These are phyloP conservation scores for Caradrina clavipalpis DNA, from an alignment of 2,888 invertebrate genomes.

Conservation along the genomic window DNA sequence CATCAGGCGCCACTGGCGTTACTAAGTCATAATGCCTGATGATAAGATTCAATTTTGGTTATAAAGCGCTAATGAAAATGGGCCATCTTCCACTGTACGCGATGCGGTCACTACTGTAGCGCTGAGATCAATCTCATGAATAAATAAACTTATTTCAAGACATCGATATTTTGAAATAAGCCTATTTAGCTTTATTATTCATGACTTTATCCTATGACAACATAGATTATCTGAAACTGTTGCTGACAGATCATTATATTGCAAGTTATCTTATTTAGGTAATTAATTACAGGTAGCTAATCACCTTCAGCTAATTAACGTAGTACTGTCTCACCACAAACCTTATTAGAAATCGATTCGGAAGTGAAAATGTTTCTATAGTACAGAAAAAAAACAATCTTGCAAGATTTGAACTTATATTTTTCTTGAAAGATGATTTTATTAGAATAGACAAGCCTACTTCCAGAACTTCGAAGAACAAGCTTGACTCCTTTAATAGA, in stretches of 20 bases:
- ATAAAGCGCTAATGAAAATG: background rate
- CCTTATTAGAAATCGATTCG: conserved; percentile 10
- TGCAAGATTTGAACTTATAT: conserved; percentile 23
- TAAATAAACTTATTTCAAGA: background rate
- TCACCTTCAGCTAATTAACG: conserved; percentile 43
- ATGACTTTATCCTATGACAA: background rate
- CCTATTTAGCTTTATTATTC: background rate
- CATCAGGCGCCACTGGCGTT: too few species aligned
- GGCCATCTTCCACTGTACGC: background rate
- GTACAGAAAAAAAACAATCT: conserved; percentile 13
- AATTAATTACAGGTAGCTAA: conserved; percentile 34
- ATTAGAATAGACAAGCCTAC: conserved; percentile 47
- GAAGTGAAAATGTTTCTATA: background rate
- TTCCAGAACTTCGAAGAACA: conserved; percentile 51
- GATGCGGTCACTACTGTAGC: background rate
- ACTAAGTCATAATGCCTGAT: too few species aligned
- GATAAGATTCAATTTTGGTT: too few species aligned
- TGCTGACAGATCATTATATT: conserved; percentile 28
- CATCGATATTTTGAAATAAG: background rate
- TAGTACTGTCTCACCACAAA: conserved; percentile 22
- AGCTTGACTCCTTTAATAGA: conserved; percentile 61
- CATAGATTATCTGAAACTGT: conserved; percentile 10
- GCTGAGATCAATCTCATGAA: too few species aligned
- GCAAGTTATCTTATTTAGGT: conserved; percentile 28
- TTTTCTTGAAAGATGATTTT: conserved; percentile 32